These are phyloP conservation scores for Venustaconcha ellipsiformis DNA, from an alignment of 1,140 invertebrate genomes.

Conservation along the genomic window DNA sequence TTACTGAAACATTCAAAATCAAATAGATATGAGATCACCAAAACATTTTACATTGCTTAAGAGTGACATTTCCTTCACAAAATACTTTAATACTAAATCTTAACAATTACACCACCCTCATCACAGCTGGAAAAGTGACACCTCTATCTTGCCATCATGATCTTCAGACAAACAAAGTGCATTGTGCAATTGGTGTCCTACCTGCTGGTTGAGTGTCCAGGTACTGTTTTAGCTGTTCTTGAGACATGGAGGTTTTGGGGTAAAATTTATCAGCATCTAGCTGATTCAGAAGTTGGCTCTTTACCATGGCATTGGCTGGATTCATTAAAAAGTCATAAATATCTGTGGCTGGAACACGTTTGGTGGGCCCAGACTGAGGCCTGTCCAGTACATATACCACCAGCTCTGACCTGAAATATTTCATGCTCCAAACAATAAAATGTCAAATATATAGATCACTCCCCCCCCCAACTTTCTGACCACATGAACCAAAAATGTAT, in stretches of 20 bases:
- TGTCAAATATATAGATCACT: too few species aligned
- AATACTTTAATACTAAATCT: too few species aligned
- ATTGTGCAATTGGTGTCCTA: conserved; percentile 69
- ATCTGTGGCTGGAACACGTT: conserved; percentile 82
- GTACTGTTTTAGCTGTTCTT: conserved; percentile 85
- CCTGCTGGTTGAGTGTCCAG: conserved; percentile 87
- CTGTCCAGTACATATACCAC: conserved; percentile 86
- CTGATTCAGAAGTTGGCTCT: conserved; percentile 78
- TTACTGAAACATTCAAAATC: too few species aligned
- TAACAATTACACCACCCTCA: too few species aligned
- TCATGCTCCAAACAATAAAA: too few species aligned
- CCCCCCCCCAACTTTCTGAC: neutral
- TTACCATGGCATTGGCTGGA: conserved; percentile 60
- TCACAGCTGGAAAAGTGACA: too few species aligned
- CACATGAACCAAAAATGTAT: neutral
- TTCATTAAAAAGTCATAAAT: conserved; percentile 66
- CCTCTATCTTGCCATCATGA: too few species aligned
- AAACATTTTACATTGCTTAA: too few species aligned
- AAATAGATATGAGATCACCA: too few species aligned
- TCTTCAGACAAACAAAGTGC: too few species aligned
- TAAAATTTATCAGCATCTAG: conserved; percentile 64
- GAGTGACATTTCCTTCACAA: too few species aligned
- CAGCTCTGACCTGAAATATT: conserved; percentile 75
- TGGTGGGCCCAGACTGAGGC: conserved; percentile 70
- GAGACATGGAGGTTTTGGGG: conserved; percentile 60